These are phyloP conservation scores for Ariopsis seemanni DNA, from an alignment of 2,113 vertebrate species.

Conservation along the genomic window DNA sequence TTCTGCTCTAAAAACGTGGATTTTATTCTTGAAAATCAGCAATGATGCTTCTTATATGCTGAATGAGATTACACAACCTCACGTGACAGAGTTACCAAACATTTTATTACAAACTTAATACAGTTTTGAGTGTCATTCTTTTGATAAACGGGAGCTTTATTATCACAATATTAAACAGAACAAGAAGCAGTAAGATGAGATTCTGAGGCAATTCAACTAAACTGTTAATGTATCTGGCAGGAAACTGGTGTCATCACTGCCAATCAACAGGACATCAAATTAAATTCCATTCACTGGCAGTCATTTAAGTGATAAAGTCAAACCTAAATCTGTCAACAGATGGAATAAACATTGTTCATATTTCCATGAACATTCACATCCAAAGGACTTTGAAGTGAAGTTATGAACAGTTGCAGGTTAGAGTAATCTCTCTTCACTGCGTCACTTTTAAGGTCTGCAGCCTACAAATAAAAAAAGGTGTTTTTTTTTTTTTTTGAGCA, in stretches of 20 bases:
- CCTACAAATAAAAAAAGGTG: not conserved
- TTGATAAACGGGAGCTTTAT: not conserved
- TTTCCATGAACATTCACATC: not conserved
- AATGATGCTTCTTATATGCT: not conserved
- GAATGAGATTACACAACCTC: not conserved
- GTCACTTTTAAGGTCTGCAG: not conserved
- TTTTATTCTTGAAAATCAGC: not conserved
- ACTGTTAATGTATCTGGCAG: not conserved
- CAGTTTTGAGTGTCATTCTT: not conserved
- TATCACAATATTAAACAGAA: not conserved
- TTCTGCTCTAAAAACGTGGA: no score
- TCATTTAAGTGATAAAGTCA: not conserved
- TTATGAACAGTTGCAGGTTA: not conserved
- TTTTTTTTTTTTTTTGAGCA: not conserved
- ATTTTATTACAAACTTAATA: conserved; percentile 11
- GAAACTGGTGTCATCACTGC: not conserved
- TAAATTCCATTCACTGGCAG: not conserved
- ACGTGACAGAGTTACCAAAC: not conserved
- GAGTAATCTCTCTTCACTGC: not conserved
- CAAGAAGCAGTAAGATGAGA: not conserved
- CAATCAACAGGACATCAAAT: not conserved
- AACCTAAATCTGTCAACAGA: not conserved
- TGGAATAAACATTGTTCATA: not conserved
- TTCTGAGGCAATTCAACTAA: not conserved
- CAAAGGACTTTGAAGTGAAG: not conserved